A percentile compares a stretch with the other conserved stretches of the same genome.
These are phyloP conservation scores for Myotis myotis DNA, from an alignment of 2,797 vertebrate genomes.

Conservation along the genomic window DNA sequence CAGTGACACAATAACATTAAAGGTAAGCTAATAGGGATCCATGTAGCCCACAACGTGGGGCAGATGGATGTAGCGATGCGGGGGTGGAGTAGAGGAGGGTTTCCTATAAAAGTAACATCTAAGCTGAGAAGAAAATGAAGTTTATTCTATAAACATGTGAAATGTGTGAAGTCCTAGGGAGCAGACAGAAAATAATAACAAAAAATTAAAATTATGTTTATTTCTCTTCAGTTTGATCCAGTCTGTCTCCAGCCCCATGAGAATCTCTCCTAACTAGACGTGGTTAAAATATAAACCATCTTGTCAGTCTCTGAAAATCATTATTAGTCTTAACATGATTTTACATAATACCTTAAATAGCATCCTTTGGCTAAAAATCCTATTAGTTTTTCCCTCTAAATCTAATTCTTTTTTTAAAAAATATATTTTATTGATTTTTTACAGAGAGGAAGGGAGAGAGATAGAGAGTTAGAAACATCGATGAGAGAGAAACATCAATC, in stretches of 20 bases:
- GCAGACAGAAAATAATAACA: conserved; percentile 28
- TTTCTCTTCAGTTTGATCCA: background rate
- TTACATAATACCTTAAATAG: conserved; percentile 1
- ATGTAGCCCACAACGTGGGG: background rate
- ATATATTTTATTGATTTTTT: too few relatives aligned
- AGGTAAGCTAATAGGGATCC: background rate
- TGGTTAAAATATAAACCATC: background rate
- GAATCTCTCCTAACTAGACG: background rate
- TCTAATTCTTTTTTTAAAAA: background rate
- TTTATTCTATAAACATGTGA: background rate
- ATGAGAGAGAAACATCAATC: too few relatives aligned
- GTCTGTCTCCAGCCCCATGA: background rate
- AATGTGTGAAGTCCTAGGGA: background rate
- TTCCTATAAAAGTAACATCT: background rate
- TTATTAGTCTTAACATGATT: conserved; percentile 21
- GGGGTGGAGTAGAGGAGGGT: background rate
- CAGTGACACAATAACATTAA: background rate
- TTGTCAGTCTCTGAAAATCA: conserved; percentile 29
- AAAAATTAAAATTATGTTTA: conserved; percentile 20
- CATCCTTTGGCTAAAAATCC: conserved; percentile 42
- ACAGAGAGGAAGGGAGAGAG: too few relatives aligned
- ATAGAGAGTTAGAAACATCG: too few relatives aligned
- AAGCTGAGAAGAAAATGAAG: background rate
- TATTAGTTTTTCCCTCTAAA: background rate
- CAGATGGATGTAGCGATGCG: background rate